Base-by-base conservation (phyloP, 1,140 invertebrate species). In the Hylaeus anthracinus region DNA sequence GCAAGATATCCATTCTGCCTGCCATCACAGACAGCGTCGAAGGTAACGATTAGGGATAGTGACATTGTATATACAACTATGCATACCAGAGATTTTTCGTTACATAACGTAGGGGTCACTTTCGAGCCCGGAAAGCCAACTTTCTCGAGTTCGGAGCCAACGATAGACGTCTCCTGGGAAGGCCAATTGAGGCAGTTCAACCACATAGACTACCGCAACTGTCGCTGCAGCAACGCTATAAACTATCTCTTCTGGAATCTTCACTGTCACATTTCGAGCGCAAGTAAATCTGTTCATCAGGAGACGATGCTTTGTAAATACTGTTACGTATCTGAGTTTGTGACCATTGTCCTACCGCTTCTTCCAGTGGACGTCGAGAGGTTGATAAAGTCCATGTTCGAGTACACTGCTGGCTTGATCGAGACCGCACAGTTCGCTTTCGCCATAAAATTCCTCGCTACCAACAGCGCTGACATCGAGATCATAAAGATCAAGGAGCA, bases 131-230 rank as follows among this genome's bases (percentile, higher is more conserved):
- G 5, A 8, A n/a, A 6, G 3, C 37, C 2, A 48, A 1, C 6
- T 26, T 26, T 26, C 6, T 45, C 5, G 58, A 51, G 1, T 55
- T 45, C 39, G 0, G 61, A 72, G 64, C 41, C 4, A 2, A 2
- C 10, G 0, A 12, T 4, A 5, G 76, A 83, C 12, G 63, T 61
- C 51, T 61, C 15, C 2, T 61, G 43, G 55, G 12, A 53, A 3
- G 37, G 0, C 2, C 78, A 56, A 0, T 39, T 90, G 43, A 71
- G 80, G 1, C 56, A 74, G 0, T 86, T 89, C 10, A 67, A 2
- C 10, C 55, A 77, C 41, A 51, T 91, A 0, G 89, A 91, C 72
- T 87, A 88, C 69, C 78, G 88, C 0, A 86, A 88, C 26, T 91
- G 90, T 58, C 73, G 78, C 8, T 91, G 90, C 26, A 74, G 81